Evolutionary conservation across 2,888 invertebrate species (phyloP), one percentile per base, ranked within the genome.

Genomic region (Biston stratarius): DNA sequence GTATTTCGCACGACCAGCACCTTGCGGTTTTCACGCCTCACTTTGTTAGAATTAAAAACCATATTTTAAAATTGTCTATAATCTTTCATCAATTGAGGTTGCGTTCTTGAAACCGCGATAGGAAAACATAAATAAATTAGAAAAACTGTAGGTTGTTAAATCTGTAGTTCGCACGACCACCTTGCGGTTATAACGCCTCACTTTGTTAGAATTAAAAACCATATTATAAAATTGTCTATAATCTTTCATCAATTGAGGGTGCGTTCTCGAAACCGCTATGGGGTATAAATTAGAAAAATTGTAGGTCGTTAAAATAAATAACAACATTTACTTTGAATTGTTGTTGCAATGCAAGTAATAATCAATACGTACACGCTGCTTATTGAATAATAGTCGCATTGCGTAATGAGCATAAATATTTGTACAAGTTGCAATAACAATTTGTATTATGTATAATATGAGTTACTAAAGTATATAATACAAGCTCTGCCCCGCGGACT

Each of bases 21-120:
- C 66, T 72, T 77, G 79, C 70, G 79, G 81, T 81, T 73, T 24
- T 66, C 8, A 61, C 70, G 76, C 76, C 72, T 71, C 74, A 61
- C 69, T 72, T 71, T 71, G 45, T 71, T 73, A 51, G 64, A 69
- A 67, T 67, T 69, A 71, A 69, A 69, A 63, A 66, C 62, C 57
- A 67, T 70, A 51, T 70, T 59, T 67, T 63, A 67, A 64, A 70
- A 69, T 69, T 66, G 56, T 58, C 49, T 36, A 52, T 38, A 40
- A 72, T 70, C 61, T 70, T 70, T 59, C 61, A 38, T 40, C 15
- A 55, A 55, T 34, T 33, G 53, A 62, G 58, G 48, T 61, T 58
- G 61, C 53, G 11, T 56, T 61, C 10, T 51, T 12, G n/a, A 49
- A 38, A 36, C 44, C 8, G 47, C 44, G 48, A 47, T 48, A 52